phyloP scores from a whole-genome alignment of 2,888 invertebrate genomes.

The Eristalinus aeneus region DNA sequence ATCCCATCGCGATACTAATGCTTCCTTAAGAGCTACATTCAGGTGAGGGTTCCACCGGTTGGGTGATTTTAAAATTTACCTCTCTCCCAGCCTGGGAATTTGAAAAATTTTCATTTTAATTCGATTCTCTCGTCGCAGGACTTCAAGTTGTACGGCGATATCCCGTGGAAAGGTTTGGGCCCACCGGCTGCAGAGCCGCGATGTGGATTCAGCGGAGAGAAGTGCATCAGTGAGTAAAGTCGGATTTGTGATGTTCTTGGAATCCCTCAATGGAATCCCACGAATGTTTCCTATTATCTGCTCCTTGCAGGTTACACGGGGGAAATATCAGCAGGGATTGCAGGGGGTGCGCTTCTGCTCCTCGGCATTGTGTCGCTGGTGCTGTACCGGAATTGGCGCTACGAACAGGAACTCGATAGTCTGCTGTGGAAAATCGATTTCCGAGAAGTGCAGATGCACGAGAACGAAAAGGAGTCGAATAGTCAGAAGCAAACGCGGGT shows the following conservation, averaged over 20 bases:
- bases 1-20: constrained; percentile 21
- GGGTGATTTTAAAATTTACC: constrained; percentile 6
- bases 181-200: constrained; percentile 92
- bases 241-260: no score
- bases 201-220: constrained; percentile 95
- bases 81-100: not conserved
- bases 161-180: constrained; percentile 89
- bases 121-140: constrained; percentile 82
- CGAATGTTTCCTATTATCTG: constrained; percentile 44
- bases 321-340: constrained; percentile 90
- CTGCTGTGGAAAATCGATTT: constrained; percentile 97
- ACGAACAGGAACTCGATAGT: constrained; percentile 96
- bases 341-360: constrained; percentile 88
- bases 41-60: constrained; percentile 54
- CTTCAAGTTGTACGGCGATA: constrained; percentile 86
- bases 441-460: constrained; percentile 90
- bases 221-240: constrained; percentile 93
- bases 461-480: constrained; percentile 81
- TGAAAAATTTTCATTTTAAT: not conserved
- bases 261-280: not conserved
- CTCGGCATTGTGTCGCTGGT: constrained; percentile 88
- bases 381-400: constrained; percentile 94
- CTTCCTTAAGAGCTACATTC: constrained; percentile 70
- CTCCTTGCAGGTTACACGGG: constrained; percentile 87
- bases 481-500: constrained; percentile 79